Percentiles rank a stretch among this genome's conserved stretches.
phyloP scores from a whole-genome alignment of 2,888 invertebrate species.

The Lithosia quadra region DNA sequence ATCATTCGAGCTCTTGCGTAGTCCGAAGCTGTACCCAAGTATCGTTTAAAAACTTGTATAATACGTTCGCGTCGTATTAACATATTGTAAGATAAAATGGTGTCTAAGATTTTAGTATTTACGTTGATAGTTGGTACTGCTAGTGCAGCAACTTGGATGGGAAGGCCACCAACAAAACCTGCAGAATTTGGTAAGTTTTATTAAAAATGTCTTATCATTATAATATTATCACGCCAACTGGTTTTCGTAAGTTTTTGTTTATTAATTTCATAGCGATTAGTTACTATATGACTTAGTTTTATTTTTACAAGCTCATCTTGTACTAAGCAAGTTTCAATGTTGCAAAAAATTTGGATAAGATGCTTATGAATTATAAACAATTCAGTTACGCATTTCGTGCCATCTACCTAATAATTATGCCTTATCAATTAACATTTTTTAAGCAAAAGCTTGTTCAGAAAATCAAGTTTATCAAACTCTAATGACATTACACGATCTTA shows the following conservation, averaged over 20 bases:
- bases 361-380: not conserved
- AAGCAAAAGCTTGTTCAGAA: not conserved
- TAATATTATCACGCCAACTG: not conserved
- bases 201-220: not conserved
- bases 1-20: conserved; percentile 64
- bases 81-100: conserved; percentile 58
- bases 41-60: conserved; percentile 34
- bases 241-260: not conserved
- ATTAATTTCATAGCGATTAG: not conserved
- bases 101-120: conserved; percentile 68
- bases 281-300: not conserved
- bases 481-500: not conserved
- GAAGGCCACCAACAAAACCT: conserved; percentile 66
- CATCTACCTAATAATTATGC: not conserved
- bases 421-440: not conserved
- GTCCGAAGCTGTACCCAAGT: conserved; percentile 47
- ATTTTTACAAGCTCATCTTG: not conserved
- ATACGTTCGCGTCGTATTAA: conserved; percentile 20
- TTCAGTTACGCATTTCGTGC: not conserved
- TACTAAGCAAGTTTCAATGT: not conserved
- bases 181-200: conserved; percentile 67
- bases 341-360: not conserved
- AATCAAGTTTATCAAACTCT: not conserved
- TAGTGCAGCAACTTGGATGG: conserved; percentile 66
- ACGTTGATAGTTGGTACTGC: conserved; percentile 63